A percentile compares a stretch with the other conserved stretches of the same genome.
phyloP scores from a whole-genome alignment of 2,888 invertebrate species.

The Drosophila heteroneura region DNA sequence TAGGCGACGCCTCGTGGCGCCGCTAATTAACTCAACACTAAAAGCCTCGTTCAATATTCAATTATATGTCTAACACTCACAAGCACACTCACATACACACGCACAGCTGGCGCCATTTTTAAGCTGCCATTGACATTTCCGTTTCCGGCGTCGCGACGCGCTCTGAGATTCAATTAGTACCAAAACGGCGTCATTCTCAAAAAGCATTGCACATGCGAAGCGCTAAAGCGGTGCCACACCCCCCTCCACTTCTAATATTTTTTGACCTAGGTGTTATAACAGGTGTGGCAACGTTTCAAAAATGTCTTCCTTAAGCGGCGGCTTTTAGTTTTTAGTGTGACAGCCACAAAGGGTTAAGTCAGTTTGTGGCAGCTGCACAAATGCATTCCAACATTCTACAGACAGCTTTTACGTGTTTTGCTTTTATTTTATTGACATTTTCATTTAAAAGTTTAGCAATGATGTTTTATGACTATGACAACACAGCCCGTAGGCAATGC shows the following conservation, averaged over 20 bases:
- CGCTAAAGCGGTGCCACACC: conserved; percentile 13
- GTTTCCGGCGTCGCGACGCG: conserved; percentile 64
- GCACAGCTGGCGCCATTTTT: conserved; percentile 63
- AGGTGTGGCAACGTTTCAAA: conserved; percentile 23
- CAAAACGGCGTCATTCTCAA: conserved; percentile 62
- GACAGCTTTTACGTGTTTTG: background rate
- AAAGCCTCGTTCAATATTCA: conserved; percentile 80
- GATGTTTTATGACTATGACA: background rate
- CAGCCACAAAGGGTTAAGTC: conserved; percentile 1
- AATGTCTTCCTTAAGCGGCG: conserved; percentile 28
- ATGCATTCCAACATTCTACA: background rate
- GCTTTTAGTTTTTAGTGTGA: conserved; percentile 23
- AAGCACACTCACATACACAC: conserved; percentile 9
- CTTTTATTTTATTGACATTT: background rate
- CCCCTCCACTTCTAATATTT: background rate
- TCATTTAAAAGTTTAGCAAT: background rate
- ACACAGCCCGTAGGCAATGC: too few relatives aligned
- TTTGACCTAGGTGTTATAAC: conserved; percentile 4
- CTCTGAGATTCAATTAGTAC: conserved; percentile 72
- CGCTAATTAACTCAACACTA: conserved; percentile 78
- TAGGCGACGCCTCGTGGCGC: conserved; percentile 48
- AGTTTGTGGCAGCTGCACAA: conserved; percentile 2
- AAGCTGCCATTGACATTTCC: conserved; percentile 78
- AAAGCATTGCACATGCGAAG: conserved; percentile 35
- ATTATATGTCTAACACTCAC: conserved; percentile 61